Conservation (phyloP, 2,888 invertebrate genomes). For the Fragum sueziense region DNA sequence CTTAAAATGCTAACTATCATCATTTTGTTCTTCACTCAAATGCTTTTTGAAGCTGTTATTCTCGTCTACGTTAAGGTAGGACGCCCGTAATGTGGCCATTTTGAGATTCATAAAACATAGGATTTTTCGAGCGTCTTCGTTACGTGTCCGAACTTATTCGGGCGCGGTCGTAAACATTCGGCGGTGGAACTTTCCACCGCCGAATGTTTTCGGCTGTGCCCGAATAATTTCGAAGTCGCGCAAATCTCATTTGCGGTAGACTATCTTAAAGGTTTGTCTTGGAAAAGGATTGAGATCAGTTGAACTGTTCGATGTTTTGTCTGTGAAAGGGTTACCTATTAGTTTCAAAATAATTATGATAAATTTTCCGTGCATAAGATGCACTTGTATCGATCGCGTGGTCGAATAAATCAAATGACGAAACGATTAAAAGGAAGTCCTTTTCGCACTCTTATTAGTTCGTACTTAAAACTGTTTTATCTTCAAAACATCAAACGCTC, state of each 20-base stretch:
- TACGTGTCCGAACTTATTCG: neutral
- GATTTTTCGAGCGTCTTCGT: neutral
- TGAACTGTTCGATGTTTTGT: neutral
- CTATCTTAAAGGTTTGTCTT: neutral
- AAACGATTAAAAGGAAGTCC: slow-evolving; percentile 3
- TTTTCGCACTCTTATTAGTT: slow-evolving; percentile 23
- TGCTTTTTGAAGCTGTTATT: neutral
- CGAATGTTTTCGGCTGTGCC: too few relatives aligned
- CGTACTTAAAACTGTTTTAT: slow-evolving; percentile 16
- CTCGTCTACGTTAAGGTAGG: neutral
- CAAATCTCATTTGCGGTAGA: too few relatives aligned
- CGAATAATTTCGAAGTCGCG: too few relatives aligned
- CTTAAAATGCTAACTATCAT: neutral
- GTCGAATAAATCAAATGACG: slow-evolving; percentile 15
- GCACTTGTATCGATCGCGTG: neutral
- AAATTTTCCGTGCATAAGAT: slow-evolving; percentile 8
- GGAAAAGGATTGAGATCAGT: neutral
- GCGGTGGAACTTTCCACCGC: too few relatives aligned
- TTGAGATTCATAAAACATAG: too few relatives aligned
- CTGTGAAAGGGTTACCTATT: neutral
- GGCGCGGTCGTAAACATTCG: too few relatives aligned
- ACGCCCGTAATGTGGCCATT: too few relatives aligned
- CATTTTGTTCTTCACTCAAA: neutral
- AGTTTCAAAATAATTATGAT: neutral
- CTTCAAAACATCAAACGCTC: slow-evolving; percentile 18